Conservation (phyloP, 2,797 vertebrate genomes). For the Moxostoma hubbsi region DNA sequence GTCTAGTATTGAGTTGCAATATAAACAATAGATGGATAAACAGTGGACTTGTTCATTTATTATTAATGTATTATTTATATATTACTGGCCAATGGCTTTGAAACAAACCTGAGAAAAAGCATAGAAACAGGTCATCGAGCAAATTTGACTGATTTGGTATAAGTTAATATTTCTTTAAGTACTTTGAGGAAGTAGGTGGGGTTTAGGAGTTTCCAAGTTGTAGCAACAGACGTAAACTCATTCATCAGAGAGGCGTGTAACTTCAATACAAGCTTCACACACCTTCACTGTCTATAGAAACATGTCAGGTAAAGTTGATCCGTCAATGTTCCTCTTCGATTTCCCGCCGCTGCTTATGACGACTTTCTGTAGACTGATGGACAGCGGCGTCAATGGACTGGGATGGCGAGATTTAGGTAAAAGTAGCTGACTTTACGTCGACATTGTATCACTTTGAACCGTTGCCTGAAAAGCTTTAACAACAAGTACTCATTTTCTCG, state of each 20-base stretch:
- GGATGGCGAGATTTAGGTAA: slow-evolving; percentile 84
- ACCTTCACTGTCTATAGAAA: not conserved
- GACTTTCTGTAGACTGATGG: slow-evolving; percentile 76
- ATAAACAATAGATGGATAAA: too few relatives aligned
- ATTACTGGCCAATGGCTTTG: not conserved
- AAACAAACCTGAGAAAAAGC: too few relatives aligned
- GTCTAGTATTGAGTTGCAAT: not conserved
- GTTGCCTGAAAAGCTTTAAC: not conserved
- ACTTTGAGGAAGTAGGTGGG: slow-evolving; percentile 53
- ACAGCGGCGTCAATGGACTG: slow-evolving; percentile 73
- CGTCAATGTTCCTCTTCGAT: slow-evolving; percentile 71
- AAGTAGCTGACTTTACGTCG: slow-evolving; percentile 21
- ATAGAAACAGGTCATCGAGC: too few relatives aligned
- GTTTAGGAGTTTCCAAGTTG: slow-evolving; percentile 55
- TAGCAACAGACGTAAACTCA: too few relatives aligned
- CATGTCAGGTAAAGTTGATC: slow-evolving; percentile 56
- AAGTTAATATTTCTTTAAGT: too few relatives aligned
- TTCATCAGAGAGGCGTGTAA: not conserved
- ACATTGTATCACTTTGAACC: not conserved
- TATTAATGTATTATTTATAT: not conserved
- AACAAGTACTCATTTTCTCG: not conserved
- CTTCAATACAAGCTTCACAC: not conserved
- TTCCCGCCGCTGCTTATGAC: slow-evolving; percentile 73
- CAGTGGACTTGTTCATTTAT: too few relatives aligned
- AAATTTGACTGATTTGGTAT: too few relatives aligned